Percentiles rank a stretch among this genome's conserved stretches.
Evolutionary conservation across 2,113 vertebrate species (phyloP).

Genomic region (Ranitomeya variabilis): DNA sequence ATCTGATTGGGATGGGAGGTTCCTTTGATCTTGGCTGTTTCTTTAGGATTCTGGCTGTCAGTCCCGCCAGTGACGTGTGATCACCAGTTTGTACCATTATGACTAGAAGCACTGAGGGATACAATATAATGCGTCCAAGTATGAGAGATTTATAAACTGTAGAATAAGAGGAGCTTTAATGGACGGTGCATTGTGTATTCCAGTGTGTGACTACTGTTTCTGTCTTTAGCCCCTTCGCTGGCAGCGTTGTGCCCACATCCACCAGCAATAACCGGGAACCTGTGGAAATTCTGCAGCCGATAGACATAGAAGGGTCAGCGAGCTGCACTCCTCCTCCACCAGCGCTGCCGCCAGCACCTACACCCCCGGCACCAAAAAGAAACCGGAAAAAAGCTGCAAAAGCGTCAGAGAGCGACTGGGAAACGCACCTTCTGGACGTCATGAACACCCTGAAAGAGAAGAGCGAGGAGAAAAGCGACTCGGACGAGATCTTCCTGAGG

Average conservation of each 20-base stretch:
- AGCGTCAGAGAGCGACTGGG: slow-evolving; percentile 12
- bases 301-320: not conserved
- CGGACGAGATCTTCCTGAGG: slow-evolving; percentile 8
- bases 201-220: not conserved
- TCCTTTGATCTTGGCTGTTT: no score
- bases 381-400: not conserved
- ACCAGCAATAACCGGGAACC: not conserved
- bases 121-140: no score
- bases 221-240: not conserved
- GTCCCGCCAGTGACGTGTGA: no score
- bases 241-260: not conserved
- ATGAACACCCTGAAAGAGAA: slow-evolving; percentile 8
- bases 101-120: no score
- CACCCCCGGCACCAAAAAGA: not conserved
- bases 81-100: no score
- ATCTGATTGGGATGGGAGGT: no score
- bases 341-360: not conserved
- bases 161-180: no score
- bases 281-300: not conserved
- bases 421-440: slow-evolving; percentile 6
- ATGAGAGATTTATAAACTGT: no score
- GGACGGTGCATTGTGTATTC: no score
- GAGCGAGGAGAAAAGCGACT: not conserved
- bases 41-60: no score
- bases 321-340: not conserved